A percentile compares a stretch with the other conserved stretches of the same genome.
Conservation (phyloP, 2,797 vertebrate genomes). For the Epinephelus malabaricus region DNA sequence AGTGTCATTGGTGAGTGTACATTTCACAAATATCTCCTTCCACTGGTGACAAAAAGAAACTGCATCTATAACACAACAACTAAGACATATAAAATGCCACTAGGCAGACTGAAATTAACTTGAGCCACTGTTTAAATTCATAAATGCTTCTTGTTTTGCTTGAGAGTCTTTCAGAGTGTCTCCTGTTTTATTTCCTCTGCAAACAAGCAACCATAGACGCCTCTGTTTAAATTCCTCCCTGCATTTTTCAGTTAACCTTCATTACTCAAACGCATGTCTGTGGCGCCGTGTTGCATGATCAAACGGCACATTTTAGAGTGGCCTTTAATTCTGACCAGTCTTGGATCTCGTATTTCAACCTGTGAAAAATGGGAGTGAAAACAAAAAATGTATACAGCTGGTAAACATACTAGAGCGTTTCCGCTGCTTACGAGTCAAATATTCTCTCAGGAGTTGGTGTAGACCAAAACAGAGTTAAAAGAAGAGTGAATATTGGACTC, state of each 20-base stretch:
- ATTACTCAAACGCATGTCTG: background rate
- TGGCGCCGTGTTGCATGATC: too few relatives aligned
- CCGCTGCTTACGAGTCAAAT: too few relatives aligned
- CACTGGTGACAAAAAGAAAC: background rate
- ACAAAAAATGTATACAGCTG: too few relatives aligned
- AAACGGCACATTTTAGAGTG: too few relatives aligned
- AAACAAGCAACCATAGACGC: background rate
- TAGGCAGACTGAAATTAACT: background rate
- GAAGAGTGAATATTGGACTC: too few relatives aligned
- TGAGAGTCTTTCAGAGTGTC: background rate
- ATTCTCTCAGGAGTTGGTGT: too few relatives aligned
- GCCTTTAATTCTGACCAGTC: too few relatives aligned
- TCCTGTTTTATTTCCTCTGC: background rate
- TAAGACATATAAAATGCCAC: background rate
- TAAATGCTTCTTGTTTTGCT: background rate
- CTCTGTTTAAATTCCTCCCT: slow-evolving; percentile 16
- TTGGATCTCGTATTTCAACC: too few relatives aligned
- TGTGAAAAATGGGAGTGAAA: too few relatives aligned
- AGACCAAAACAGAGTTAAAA: too few relatives aligned
- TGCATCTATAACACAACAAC: too few relatives aligned
- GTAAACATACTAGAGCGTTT: too few relatives aligned
- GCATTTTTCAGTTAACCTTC: slow-evolving; percentile 1
- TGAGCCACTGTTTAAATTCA: background rate
- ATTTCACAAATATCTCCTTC: background rate
- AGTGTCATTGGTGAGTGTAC: slow-evolving; percentile 93